These are phyloP conservation scores for Tricholaema leucomelas DNA, from an alignment of 2,113 vertebrate genomes.

Conservation along the genomic window DNA sequence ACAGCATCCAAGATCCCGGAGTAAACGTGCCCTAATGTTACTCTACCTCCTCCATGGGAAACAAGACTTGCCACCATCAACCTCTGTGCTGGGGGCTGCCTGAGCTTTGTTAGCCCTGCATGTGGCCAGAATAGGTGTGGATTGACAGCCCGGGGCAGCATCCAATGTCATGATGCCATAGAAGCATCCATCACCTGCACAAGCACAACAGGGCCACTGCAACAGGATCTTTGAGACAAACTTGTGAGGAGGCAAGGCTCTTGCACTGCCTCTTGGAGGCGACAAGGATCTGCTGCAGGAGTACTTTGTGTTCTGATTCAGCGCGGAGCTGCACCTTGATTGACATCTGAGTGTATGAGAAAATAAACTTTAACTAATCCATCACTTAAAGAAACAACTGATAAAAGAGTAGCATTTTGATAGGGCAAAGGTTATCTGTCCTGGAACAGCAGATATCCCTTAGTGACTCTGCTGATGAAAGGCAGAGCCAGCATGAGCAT, in stretches of 20 bases:
- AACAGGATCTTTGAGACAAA: background rate
- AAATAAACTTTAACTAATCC: background rate
- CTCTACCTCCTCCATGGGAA: background rate
- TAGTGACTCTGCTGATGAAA: background rate
- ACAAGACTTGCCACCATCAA: background rate
- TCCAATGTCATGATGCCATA: too few relatives aligned
- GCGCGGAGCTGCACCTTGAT: background rate
- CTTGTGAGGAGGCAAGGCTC: rapidly evolving
- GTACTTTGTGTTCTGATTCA: background rate
- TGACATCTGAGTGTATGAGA: background rate
- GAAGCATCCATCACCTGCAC: background rate
- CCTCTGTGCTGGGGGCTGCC: background rate
- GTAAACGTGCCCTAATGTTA: background rate
- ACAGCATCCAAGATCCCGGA: background rate
- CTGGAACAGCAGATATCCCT: background rate
- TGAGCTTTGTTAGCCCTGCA: rapidly evolving
- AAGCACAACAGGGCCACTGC: background rate
- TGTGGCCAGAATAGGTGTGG: background rate
- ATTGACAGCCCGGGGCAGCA: background rate
- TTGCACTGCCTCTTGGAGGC: background rate
- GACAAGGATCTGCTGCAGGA: background rate
- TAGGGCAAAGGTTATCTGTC: slow-evolving; percentile 2
- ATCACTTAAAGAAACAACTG: background rate
- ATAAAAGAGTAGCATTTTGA: slow-evolving; percentile 11
- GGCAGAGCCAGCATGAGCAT: background rate